Percentiles rank a stretch among this genome's conserved stretches.
Evolutionary conservation across 2,888 invertebrate species (phyloP).

Genomic region (Drosophila koepferae): DNA sequence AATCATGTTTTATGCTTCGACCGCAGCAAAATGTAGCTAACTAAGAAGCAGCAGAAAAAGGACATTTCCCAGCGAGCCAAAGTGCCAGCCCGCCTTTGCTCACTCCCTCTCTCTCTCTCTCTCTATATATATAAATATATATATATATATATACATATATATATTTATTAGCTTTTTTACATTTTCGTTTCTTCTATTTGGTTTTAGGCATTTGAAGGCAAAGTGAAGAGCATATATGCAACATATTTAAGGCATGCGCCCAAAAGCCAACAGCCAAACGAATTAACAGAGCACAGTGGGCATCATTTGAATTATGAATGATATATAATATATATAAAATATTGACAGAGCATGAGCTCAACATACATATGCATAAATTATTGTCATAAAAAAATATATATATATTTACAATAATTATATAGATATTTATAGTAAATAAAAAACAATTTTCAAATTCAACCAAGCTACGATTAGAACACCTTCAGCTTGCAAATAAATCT

Average conservation of each 20-base stretch:
- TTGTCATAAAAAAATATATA: too few relatives aligned
- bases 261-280: slow-evolving; percentile 29
- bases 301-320: fast-evolving
- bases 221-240: slow-evolving; percentile 28
- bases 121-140: too few relatives aligned
- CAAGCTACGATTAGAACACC: not conserved
- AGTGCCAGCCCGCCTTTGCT: not conserved
- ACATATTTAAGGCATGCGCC: slow-evolving; percentile 43
- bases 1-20: slow-evolving; percentile 66
- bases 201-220: slow-evolving; percentile 42
- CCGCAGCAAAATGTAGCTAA: slow-evolving; percentile 45
- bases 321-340: too few relatives aligned
- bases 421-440: not conserved
- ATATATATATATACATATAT: slow-evolving; percentile 2
- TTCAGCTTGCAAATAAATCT: not conserved
- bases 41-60: slow-evolving; percentile 15
- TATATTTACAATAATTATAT: not conserved
- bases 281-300: slow-evolving; percentile 30
- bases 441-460: not conserved
- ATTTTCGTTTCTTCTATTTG: slow-evolving; percentile 17
- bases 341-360: too few relatives aligned
- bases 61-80: not conserved
- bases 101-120: too few relatives aligned
- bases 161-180: slow-evolving; percentile 51
- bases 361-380: too few relatives aligned